Conservation (phyloP, 2,888 invertebrate species). For the Troides helena region DNA sequence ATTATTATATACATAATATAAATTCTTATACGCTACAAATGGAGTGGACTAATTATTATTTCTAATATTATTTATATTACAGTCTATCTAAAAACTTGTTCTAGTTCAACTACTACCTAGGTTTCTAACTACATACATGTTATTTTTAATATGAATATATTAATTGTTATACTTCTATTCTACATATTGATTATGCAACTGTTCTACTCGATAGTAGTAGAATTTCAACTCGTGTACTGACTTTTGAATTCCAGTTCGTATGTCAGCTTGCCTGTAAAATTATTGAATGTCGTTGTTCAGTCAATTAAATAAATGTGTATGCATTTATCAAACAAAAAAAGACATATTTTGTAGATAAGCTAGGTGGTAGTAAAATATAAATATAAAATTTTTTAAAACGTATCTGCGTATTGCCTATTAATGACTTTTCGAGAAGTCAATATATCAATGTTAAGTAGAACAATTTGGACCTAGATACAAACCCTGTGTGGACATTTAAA, state of each 20-base stretch:
- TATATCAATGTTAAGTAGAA: no score
- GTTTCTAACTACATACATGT: neutral
- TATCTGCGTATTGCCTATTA: no score
- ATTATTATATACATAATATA: no score
- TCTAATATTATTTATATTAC: neutral
- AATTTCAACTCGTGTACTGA: constrained; percentile 51
- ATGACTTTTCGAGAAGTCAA: no score
- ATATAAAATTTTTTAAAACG: no score
- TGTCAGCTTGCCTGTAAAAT: constrained; percentile 61
- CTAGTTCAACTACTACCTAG: neutral
- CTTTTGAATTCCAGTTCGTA: constrained; percentile 59
- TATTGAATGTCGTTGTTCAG: constrained; percentile 10
- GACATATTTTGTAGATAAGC: no score
- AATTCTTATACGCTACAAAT: no score
- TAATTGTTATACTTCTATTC: constrained; percentile 3
- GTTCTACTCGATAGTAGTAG: constrained; percentile 39
- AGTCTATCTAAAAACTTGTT: neutral
- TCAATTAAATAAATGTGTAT: neutral
- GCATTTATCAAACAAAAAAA: no score
- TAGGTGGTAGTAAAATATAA: no score
- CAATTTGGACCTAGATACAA: no score
- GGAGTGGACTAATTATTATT: neutral
- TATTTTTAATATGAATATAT: neutral
- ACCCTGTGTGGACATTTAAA: no score
- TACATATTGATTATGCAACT: constrained; percentile 32